phyloP scores from a whole-genome alignment of 2,113 vertebrate genomes.

The Pseudorasbora parva region DNA sequence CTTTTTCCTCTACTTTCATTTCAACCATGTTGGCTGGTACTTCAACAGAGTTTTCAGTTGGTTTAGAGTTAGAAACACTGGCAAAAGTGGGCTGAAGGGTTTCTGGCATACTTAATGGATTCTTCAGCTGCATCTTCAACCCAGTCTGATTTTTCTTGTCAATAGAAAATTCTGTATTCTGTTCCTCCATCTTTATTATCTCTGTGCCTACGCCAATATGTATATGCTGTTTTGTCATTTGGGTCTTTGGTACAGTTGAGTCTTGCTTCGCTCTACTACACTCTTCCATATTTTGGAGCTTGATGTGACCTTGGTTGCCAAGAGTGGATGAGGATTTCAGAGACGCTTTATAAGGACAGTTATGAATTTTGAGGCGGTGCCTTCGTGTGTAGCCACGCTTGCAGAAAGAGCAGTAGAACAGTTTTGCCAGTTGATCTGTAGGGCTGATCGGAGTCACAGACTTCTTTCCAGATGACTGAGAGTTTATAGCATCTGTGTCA shows the following conservation, averaged over 20 bases:
- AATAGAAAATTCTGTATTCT: conserved; percentile 34
- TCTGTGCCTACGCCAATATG: conserved; percentile 69
- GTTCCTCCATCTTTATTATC: conserved; percentile 65
- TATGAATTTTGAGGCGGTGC: conserved; percentile 76
- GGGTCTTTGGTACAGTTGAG: background rate
- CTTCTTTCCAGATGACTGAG: conserved; percentile 49
- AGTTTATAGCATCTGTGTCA: conserved; percentile 27
- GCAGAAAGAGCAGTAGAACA: conserved; percentile 73
- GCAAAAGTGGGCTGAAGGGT: conserved; percentile 61
- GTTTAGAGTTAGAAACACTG: conserved; percentile 47
- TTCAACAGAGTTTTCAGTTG: conserved; percentile 22
- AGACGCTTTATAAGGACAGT: conserved; percentile 64
- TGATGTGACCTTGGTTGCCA: background rate
- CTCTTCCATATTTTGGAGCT: background rate
- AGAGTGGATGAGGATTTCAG: background rate
- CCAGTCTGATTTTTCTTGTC: conserved; percentile 21
- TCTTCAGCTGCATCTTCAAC: conserved; percentile 35
- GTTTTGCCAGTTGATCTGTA: conserved; percentile 47
- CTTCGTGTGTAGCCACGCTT: conserved; percentile 75
- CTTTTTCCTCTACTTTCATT: background rate
- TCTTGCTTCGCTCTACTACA: background rate
- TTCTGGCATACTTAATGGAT: conserved; percentile 59
- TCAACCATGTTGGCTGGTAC: background rate
- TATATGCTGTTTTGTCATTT: background rate
- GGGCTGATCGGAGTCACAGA: conserved; percentile 5